Evolutionary conservation across 2,113 vertebrate species (phyloP).

Genomic region (Ceyx melanurus): DNA sequence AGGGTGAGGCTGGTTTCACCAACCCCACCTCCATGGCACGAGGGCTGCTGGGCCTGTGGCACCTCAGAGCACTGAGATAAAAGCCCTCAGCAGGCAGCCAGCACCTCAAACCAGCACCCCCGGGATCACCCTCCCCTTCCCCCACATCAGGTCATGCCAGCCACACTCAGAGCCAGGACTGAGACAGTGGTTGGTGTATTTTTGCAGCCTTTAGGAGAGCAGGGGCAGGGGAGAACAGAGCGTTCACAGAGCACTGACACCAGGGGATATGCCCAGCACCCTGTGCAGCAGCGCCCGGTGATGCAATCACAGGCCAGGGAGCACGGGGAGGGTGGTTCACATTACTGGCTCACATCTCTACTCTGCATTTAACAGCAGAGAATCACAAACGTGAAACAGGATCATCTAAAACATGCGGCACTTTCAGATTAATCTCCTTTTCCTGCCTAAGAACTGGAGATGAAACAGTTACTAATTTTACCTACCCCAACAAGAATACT

Average conservation of each 20-base stretch:
- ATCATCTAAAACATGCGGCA: neutral
- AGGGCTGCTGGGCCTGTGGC: fast-evolving
- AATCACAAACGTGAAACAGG: neutral
- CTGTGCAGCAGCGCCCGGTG: fast-evolving
- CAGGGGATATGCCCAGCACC: fast-evolving
- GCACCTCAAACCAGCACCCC: fast-evolving
- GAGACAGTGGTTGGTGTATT: neutral
- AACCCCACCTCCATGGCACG: neutral
- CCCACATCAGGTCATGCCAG: fast-evolving
- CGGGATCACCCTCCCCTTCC: fast-evolving
- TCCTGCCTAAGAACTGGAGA: neutral
- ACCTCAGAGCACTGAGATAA: neutral
- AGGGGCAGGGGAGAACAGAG: neutral
- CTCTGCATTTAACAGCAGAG: neutral
- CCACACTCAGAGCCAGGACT: fast-evolving
- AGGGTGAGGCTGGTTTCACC: too few species aligned
- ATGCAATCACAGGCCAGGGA: neutral
- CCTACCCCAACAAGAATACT: fast-evolving
- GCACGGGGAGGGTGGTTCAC: fast-evolving
- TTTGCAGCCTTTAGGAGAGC: neutral
- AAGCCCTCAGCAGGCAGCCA: neutral
- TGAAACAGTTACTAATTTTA: neutral
- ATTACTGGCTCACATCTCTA: fast-evolving
- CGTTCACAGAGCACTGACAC: fast-evolving
- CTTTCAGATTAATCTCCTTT: neutral